Conservation (phyloP, 2,797 vertebrate genomes). For the Tamandua tetradactyla region DNA sequence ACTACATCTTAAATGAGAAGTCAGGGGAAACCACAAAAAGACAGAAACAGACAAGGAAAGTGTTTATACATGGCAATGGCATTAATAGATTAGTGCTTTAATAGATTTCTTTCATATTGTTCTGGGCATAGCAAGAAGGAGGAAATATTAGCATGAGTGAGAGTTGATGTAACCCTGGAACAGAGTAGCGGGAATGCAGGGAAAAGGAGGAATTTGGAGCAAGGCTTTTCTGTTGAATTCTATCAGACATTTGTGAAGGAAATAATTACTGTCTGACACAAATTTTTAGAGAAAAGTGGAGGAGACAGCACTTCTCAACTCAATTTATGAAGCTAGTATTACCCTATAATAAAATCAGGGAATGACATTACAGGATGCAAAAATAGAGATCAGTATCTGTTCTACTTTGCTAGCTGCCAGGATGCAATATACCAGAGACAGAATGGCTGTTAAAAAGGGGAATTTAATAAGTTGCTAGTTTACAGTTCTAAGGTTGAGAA, state of each 20-base stretch:
- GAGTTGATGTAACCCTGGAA: not conserved
- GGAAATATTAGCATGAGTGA: not conserved
- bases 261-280: not conserved
- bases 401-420: no score
- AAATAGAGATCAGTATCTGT: not conserved
- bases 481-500: no score
- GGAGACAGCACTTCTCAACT: not conserved
- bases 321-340: not conserved
- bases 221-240: not conserved
- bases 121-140: not conserved
- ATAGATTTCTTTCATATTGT: not conserved
- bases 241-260: no score
- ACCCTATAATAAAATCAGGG: not conserved
- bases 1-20: not conserved
- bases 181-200: not conserved
- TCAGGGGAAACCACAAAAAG: not conserved
- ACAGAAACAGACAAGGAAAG: not conserved
- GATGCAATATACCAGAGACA: no score
- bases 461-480: no score
- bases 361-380: not conserved
- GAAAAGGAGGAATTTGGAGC: not conserved
- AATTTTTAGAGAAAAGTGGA: not conserved
- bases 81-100: not conserved
- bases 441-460: no score
- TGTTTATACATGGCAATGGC: not conserved